These are phyloP conservation scores for Lordiphosa stackelbergi DNA, from an alignment of 1,140 invertebrate species.

Conservation along the genomic window DNA sequence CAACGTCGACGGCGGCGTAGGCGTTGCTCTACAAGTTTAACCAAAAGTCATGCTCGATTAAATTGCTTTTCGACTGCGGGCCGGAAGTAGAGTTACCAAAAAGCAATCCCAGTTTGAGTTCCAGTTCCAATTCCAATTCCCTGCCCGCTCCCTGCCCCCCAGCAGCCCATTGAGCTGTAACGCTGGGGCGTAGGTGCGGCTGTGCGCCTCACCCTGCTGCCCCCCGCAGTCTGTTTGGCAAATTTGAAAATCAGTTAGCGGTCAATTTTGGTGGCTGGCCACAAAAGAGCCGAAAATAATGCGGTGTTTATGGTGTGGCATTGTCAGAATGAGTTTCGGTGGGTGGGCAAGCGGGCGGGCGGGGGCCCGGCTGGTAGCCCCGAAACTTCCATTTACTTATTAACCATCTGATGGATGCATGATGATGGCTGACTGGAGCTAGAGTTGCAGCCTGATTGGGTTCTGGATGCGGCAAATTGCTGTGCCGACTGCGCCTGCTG, in stretches of 20 bases:
- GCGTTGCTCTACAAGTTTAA: constrained; percentile 74
- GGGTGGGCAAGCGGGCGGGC: not conserved
- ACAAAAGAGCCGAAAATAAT: constrained; percentile 64
- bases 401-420: constrained; percentile 7
- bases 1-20: constrained; percentile 41
- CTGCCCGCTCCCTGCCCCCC: not conserved
- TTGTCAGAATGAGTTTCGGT: constrained; percentile 24
- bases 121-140: not conserved
- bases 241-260: constrained; percentile 72
- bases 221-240: constrained; percentile 6
- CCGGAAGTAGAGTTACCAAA: constrained; percentile 70
- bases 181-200: constrained; percentile 60
- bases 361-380: not conserved
- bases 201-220: constrained; percentile 4
- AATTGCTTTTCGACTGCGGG: constrained; percentile 57
- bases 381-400: constrained; percentile 12
- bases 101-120: constrained; percentile 43
- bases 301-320: constrained; percentile 66
- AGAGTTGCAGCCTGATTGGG: constrained; percentile 9
- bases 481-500: constrained; percentile 1
- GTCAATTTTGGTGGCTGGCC: constrained; percentile 62
- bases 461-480: constrained; percentile 10
- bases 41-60: constrained; percentile 76
- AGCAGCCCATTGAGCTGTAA: constrained; percentile 39
- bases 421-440: constrained; percentile 1